Evolutionary conservation across 2,113 vertebrate species (phyloP).

Genomic region (Pseudorasbora parva): DNA sequence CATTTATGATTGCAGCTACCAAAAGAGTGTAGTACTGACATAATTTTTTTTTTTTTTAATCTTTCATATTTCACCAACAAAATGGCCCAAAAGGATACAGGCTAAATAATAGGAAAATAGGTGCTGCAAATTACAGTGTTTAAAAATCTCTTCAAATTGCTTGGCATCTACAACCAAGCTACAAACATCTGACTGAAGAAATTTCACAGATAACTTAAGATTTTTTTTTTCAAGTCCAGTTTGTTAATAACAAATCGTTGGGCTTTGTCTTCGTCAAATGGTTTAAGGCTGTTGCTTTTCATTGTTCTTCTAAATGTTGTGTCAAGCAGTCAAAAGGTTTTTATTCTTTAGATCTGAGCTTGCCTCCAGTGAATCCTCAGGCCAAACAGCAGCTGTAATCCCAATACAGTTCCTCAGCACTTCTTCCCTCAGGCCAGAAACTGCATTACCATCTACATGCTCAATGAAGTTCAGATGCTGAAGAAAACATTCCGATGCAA

Average conservation of each 20-base stretch:
- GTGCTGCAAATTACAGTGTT: background rate
- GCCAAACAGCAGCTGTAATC: slow-evolving; percentile 1
- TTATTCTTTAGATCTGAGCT: slow-evolving; percentile 10
- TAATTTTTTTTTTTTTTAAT: too few species aligned
- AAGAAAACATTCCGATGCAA: slow-evolving; percentile 6
- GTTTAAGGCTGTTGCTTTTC: background rate
- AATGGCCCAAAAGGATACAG: background rate
- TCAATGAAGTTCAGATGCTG: background rate
- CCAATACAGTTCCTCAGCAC: background rate
- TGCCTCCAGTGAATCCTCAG: slow-evolving; percentile 27
- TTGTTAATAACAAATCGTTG: background rate
- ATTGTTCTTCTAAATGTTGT: slow-evolving; percentile 16
- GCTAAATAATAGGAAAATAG: background rate
- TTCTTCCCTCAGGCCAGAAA: slow-evolving; percentile 30
- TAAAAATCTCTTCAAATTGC: background rate
- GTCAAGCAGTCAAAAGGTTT: slow-evolving; percentile 5
- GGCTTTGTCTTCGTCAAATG: background rate
- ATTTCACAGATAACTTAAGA: background rate
- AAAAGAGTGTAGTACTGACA: too few species aligned
- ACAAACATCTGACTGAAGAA: background rate
- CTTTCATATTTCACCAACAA: background rate
- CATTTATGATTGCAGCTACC: background rate
- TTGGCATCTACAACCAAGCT: background rate
- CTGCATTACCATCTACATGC: slow-evolving; percentile 20
- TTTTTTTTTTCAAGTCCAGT: background rate